A percentile compares a stretch with the other conserved stretches of the same genome.
Conservation (phyloP, 2,888 invertebrate genomes). For the Dinocampus coccinellae region DNA sequence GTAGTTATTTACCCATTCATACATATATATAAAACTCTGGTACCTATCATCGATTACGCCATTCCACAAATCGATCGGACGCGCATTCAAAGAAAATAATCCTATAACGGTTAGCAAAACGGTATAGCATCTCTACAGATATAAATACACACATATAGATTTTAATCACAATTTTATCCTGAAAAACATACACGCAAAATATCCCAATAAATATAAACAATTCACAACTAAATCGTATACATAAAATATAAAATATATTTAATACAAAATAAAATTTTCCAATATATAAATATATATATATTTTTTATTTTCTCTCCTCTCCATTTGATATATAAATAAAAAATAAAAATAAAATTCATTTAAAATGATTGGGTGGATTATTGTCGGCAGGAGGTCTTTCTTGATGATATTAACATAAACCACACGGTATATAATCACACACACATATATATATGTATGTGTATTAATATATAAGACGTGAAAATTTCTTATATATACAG, state of each 20-base stretch:
- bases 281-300: no score
- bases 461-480: background rate
- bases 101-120: constrained; percentile 31
- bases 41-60: constrained; percentile 31
- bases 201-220: background rate
- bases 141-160: background rate
- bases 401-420: constrained; percentile 20
- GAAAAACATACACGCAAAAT: background rate
- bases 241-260: background rate
- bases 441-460: no score
- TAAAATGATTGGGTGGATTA: background rate
- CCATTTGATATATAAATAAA: no score
- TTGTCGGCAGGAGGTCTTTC: background rate
- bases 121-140: constrained; percentile 14
- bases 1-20: constrained; percentile 39
- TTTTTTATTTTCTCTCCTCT: background rate
- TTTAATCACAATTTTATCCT: constrained; percentile 6
- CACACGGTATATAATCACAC: background rate
- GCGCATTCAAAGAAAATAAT: constrained; percentile 25
- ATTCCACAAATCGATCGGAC: constrained; percentile 37
- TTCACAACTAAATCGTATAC: background rate
- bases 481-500: constrained; percentile 8
- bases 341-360: background rate
- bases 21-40: constrained; percentile 21
- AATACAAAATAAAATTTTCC: background rate